These are phyloP conservation scores for Xenops minutus DNA, from an alignment of 2,797 vertebrate species.

Conservation along the genomic window DNA sequence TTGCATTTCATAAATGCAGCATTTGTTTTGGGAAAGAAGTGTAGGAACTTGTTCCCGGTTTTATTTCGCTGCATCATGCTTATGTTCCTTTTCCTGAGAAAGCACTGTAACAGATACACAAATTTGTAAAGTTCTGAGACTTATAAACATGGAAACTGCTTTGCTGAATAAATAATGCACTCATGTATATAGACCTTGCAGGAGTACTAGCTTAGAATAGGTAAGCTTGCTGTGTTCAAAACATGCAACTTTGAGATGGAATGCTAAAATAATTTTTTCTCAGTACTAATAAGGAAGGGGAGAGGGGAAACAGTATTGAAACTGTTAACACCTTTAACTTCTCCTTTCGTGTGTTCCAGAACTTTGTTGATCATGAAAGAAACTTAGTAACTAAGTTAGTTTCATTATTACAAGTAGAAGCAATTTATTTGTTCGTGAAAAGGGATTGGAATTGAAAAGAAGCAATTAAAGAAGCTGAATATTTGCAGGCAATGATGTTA, in stretches of 20 bases:
- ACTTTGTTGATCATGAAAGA: background rate
- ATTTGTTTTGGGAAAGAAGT: background rate
- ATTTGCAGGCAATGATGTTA: background rate
- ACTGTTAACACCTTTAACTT: background rate
- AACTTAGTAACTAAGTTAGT: background rate
- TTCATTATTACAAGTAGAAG: background rate
- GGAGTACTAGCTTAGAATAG: background rate
- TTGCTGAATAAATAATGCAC: background rate
- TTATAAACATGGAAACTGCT: background rate
- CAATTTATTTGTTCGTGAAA: background rate
- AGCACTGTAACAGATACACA: background rate
- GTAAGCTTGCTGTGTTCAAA: background rate
- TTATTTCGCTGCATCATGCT: background rate
- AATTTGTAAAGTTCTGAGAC: background rate
- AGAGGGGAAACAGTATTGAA: background rate
- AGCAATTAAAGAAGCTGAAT: background rate
- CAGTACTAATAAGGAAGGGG: background rate
- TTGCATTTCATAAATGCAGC: background rate
- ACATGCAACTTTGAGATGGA: background rate
- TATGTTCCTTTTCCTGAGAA: background rate
- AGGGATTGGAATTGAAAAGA: background rate
- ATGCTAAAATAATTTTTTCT: background rate
- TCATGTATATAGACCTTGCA: background rate
- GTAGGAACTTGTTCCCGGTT: background rate
- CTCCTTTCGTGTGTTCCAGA: background rate